These are phyloP conservation scores for Perodicticus potto DNA, from an alignment of 2,797 vertebrate genomes.

Conservation along the genomic window DNA sequence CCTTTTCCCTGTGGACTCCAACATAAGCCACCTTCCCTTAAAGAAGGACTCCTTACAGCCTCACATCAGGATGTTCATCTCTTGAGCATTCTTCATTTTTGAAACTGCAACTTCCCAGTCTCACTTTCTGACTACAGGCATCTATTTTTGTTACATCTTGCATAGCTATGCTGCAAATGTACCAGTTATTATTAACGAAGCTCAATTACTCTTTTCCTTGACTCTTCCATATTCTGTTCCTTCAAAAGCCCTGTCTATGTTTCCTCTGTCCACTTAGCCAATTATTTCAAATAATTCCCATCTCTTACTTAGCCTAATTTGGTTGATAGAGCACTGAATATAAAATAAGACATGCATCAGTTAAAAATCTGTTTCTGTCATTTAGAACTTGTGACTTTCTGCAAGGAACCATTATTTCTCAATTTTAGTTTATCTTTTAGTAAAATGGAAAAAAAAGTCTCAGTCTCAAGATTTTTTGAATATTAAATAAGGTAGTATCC, in stretches of 20 bases:
- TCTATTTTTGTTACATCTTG: neutral
- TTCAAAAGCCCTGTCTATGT: neutral
- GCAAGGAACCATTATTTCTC: neutral
- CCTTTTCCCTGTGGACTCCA: neutral
- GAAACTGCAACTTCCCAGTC: neutral
- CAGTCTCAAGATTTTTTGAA: neutral
- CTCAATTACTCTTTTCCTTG: neutral
- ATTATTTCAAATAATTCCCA: neutral
- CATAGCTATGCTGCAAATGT: neutral
- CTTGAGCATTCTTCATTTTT: neutral
- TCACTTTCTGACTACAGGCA: neutral
- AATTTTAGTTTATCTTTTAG: neutral
- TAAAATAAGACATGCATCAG: neutral
- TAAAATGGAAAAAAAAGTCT: neutral
- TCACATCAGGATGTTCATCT: neutral
- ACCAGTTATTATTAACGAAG: neutral
- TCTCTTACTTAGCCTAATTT: neutral
- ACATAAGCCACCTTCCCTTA: neutral
- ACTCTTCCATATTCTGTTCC: neutral
- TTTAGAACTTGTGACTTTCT: neutral
- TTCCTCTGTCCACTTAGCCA: neutral
- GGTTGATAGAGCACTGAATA: neutral
- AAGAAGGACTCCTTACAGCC: neutral
- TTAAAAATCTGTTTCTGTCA: neutral
- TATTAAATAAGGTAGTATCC: slow-evolving; percentile 6